Conservation (phyloP, 2,113 vertebrate species). For the Epinephelus moara region DNA sequence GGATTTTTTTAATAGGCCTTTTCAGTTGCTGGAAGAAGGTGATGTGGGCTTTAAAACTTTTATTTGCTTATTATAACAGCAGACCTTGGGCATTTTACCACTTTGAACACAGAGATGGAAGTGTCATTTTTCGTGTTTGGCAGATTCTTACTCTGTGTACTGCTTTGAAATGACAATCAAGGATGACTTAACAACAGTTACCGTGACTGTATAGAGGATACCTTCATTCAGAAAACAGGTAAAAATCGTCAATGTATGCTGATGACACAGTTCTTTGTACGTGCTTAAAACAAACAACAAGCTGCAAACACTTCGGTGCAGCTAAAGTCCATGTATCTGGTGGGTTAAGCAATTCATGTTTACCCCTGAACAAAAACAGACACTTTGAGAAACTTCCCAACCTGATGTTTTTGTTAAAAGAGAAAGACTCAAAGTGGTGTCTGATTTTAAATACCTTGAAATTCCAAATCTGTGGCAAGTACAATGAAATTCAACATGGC, state of each 20-base stretch:
- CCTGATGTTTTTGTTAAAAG: too few relatives aligned
- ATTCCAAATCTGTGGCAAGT: neutral
- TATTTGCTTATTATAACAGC: slow-evolving; percentile 4
- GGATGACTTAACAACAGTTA: neutral
- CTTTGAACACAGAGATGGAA: slow-evolving; percentile 33
- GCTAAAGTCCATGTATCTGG: too few relatives aligned
- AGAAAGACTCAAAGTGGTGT: too few relatives aligned
- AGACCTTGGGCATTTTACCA: slow-evolving; percentile 7
- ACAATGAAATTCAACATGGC: neutral
- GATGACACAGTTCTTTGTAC: too few relatives aligned
- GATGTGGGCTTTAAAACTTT: slow-evolving; percentile 16
- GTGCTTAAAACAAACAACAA: too few relatives aligned
- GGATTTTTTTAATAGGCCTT: neutral
- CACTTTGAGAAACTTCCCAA: too few relatives aligned
- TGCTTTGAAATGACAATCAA: slow-evolving; percentile 2
- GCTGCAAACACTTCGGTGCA: too few relatives aligned
- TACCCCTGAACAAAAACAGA: too few relatives aligned
- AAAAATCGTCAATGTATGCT: neutral
- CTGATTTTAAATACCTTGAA: too few relatives aligned
- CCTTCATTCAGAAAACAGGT: neutral
- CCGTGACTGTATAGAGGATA: neutral
- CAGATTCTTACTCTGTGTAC: neutral
- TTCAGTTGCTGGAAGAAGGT: neutral
- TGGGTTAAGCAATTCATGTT: too few relatives aligned
- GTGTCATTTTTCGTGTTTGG: slow-evolving; percentile 22